These are phyloP conservation scores for Cebus imitator DNA, from an alignment of 2,113 vertebrate species.

Conservation along the genomic window DNA sequence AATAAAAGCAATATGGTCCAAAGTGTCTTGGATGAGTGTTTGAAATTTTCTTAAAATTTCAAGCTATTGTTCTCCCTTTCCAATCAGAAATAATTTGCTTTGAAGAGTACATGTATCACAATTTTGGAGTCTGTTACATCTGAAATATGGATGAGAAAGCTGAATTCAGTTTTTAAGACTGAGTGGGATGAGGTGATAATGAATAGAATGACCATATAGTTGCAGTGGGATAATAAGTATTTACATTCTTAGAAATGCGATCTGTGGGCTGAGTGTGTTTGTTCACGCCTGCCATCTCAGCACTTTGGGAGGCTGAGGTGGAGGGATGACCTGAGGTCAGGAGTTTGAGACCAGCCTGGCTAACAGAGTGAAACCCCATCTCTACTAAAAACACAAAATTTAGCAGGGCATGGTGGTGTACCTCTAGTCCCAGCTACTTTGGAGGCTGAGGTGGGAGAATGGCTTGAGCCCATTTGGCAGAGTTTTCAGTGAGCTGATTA, in stretches of 20 bases:
- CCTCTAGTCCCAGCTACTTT: too few species aligned
- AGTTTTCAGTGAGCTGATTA: too few species aligned
- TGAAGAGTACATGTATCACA: neutral
- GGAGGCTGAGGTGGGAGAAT: too few species aligned
- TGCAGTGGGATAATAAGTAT: neutral
- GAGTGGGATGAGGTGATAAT: neutral
- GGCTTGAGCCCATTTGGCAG: too few species aligned
- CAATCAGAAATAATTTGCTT: neutral
- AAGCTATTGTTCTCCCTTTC: neutral
- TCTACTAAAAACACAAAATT: too few species aligned
- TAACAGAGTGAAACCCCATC: too few species aligned
- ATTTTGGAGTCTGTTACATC: neutral
- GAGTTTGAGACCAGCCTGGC: too few species aligned
- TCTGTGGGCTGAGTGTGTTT: neutral
- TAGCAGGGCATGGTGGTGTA: too few species aligned
- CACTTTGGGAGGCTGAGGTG: too few species aligned
- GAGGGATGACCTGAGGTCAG: too few species aligned
- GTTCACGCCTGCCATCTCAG: too few species aligned
- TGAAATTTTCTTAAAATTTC: neutral
- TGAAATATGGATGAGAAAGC: neutral
- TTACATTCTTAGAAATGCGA: neutral
- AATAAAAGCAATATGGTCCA: neutral
- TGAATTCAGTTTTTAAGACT: conserved; percentile 3
- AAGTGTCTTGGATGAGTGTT: neutral
- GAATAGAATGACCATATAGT: neutral